Conservation (phyloP, 2,888 invertebrate genomes). For the Ophion slaviceki region DNA sequence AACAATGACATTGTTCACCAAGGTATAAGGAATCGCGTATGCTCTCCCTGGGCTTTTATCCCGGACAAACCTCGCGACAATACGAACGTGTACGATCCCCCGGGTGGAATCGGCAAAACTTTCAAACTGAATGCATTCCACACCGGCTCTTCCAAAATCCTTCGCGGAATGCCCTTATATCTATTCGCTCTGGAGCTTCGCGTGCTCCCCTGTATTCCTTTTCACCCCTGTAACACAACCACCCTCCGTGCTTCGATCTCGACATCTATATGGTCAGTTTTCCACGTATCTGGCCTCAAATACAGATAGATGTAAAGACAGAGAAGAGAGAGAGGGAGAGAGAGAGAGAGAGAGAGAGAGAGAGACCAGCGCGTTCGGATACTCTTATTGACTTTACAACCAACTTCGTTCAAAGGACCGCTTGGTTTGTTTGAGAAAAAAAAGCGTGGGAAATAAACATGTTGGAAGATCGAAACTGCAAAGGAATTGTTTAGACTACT, state of each 20-base stretch:
- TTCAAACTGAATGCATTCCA: conserved; percentile 49
- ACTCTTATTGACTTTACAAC: conserved; percentile 10
- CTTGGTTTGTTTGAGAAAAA: conserved; percentile 3
- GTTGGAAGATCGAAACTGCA: background rate
- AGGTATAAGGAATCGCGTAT: conserved; percentile 45
- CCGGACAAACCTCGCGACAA: conserved; percentile 21
- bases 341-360: no score
- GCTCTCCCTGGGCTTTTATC: background rate
- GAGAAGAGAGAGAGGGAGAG: background rate
- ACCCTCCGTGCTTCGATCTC: background rate
- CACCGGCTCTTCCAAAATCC: conserved; percentile 40
- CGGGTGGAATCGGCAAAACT: conserved; percentile 19
- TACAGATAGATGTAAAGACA: background rate
- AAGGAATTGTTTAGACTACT: conserved; percentile 1
- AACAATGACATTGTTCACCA: conserved; percentile 61
- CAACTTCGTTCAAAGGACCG: conserved; percentile 1
- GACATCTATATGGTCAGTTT: conserved; percentile 14
- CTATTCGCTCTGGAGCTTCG: conserved; percentile 31
- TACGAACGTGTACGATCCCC: conserved; percentile 36
- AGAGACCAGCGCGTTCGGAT: background rate
- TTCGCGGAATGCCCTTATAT: conserved; percentile 48
- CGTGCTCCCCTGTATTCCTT: conserved; percentile 22
- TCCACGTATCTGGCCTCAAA: background rate
- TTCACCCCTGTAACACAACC: conserved; percentile 4
- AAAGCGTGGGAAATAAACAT: background rate